Evolutionary conservation across 2,888 invertebrate species (phyloP), one percentile per base, ranked within the genome.

Genomic region (Tryphoninae sp.): DNA sequence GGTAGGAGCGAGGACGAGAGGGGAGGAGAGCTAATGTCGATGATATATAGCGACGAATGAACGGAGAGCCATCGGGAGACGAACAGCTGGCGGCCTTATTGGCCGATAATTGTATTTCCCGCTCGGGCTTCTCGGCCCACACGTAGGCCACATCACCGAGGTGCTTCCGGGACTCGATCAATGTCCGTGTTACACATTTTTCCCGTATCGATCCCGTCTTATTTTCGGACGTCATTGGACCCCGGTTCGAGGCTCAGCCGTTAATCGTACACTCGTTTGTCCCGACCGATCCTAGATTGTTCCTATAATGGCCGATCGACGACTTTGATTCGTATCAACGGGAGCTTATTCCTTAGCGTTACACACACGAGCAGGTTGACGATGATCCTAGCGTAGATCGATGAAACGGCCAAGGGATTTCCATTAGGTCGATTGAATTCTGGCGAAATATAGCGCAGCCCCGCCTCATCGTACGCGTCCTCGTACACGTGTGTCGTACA

Each of bases 51-150:
- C 33, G 33, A 33, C 33, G 33, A 33, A 33, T 33, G 33, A 6
- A 33, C 33, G 6, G 76, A 13, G 72, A 71, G 51, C 16, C 80
- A 80, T 71, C 80, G 67, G 81, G 78, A 78, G 83, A 59, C 80
- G 78, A 9, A 45, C 13, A 45, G 45, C 45, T 13, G 45, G 45
- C 13, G 9, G 45, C 77, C 82, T 86, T 86, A 87, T 87, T 84
- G 85, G 80, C 82, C 86, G 84, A 85, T 87, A 87, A 87, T 87
- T 86, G 84, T 86, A 82, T 87, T 86, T 84, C 80, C 84, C 84
- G 80, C 83, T 73, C 62, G 79, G 78, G 75, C 69, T 75, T 72
- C 83, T 51, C 64, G 23, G n/a, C 73, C 51, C 75, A 75, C 73
- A 68, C 81, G 40, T 75, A 68, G 73, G 71, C 68, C 77, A 64